phyloP scores from a whole-genome alignment of 2,888 invertebrate species.

The Nowickia ferox region DNA sequence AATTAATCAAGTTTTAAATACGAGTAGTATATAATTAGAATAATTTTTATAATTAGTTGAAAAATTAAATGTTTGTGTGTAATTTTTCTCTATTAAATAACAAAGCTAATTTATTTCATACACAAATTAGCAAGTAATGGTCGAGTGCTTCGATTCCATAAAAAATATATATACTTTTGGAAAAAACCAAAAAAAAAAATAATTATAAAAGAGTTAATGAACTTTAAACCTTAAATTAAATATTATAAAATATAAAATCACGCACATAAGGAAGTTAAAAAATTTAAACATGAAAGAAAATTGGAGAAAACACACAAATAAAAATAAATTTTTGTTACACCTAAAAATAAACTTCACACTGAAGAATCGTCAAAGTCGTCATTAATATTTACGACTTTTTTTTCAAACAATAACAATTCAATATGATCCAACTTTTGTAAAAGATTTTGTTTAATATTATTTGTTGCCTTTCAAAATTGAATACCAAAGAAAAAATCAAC shows the following conservation, averaged over 20 bases:
- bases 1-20: too few species aligned
- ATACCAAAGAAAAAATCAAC: conserved; percentile 1
- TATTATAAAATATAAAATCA: conserved; percentile 30
- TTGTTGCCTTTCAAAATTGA: neutral
- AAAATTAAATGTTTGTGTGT: too few species aligned
- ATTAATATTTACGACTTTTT: neutral
- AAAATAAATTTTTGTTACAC: neutral
- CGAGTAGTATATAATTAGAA: too few species aligned
- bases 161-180: conserved; percentile 11
- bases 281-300: conserved; percentile 21
- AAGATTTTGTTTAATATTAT: neutral
- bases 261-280: conserved; percentile 41
- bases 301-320: neutral
- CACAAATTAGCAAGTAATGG: conserved; percentile 52
- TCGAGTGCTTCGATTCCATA: conserved; percentile 39
- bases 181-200: conserved; percentile 12
- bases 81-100: too few species aligned
- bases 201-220: conserved; percentile 59
- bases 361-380: conserved; percentile 14
- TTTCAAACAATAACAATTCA: neutral
- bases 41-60: too few species aligned
- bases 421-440: neutral
- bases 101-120: neutral
- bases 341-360: neutral
- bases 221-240: conserved; percentile 60